phyloP scores from a whole-genome alignment of 2,888 invertebrate species.

The Matsumyia berberina region DNA sequence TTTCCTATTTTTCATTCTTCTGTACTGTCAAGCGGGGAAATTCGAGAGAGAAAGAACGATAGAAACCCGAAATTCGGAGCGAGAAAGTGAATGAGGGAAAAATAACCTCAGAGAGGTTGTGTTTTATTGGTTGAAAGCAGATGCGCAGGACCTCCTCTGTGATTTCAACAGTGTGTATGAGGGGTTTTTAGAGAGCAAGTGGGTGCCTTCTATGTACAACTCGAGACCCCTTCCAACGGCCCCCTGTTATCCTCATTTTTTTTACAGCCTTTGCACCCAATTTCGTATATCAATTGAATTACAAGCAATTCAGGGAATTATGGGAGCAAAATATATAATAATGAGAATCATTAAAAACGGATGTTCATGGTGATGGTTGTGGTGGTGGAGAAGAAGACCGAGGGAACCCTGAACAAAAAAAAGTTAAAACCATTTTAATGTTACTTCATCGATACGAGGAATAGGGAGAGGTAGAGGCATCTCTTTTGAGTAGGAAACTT shows the following conservation, averaged over 20 bases:
- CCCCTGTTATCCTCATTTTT: neutral
- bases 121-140: constrained; percentile 41
- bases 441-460: too few relatives aligned
- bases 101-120: neutral
- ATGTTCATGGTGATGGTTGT: constrained; percentile 64
- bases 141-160: constrained; percentile 63
- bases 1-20: constrained; percentile 43
- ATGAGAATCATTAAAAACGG: constrained; percentile 76
- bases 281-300: constrained; percentile 73
- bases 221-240: neutral
- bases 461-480: too few relatives aligned
- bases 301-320: constrained; percentile 74
- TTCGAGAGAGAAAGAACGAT: constrained; percentile 23
- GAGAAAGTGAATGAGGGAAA: constrained; percentile 22
- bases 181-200: neutral
- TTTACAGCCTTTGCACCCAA: constrained; percentile 31
- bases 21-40: neutral
- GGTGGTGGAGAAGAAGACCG: neutral
- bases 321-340: constrained; percentile 75
- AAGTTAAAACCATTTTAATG: neutral
- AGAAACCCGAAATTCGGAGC: neutral
- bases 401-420: too few relatives aligned
- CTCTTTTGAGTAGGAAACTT: too few relatives aligned
- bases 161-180: constrained; percentile 1
- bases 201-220: constrained; percentile 23